Base-by-base conservation (phyloP, 2,888 invertebrate genomes). In the Leucophenga montana region DNA sequence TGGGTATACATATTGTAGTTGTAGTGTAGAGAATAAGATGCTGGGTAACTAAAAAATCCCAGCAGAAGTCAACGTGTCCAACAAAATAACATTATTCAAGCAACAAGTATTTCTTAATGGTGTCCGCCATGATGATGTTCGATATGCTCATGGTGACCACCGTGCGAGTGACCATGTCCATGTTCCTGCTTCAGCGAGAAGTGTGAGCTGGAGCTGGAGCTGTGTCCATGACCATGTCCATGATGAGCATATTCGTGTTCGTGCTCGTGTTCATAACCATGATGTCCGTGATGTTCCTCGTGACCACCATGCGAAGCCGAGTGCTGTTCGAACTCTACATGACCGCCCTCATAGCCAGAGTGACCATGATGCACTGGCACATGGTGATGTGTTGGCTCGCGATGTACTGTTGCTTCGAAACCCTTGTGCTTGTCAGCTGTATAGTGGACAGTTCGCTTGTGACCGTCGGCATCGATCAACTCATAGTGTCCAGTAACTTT, bases 381-480 rank as follows among this genome's bases (percentile, higher is more conserved):
- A 48, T 72, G 72, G 44, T 83, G 77, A 44, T 82, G 79, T 53
- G 80, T 57, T 50, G 83, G 83, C 71, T 85, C 85, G 50, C 82
- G 79, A 16, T 77, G 77, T 13, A 85, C 85, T 0, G 77, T 76
- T 0, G 85, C 85, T 71, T 84, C 75, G 75, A 85, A 85, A 1
- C 85, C 85, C 72, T 77, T 82, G 71, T 85, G 85, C 70, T 85
- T 85, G 64, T 85, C 85, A 33, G 85, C 85, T 0, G 84, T 83
- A 57, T 85, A 85, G 76, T 82, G 78, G 72, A 85, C 85, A 59
- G 84, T 85, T 39, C 85, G 78, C 77, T 85, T 85, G 76, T 85
- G 85, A 39, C 85, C 85, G 74, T 85, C 85, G 71, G 85, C 83
- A 67, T 85, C 85, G 71, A 85, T 80, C 78, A 85, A 77, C 82